These are phyloP conservation scores for Labeo rohita DNA, from an alignment of 2,113 vertebrate species.

Conservation along the genomic window DNA sequence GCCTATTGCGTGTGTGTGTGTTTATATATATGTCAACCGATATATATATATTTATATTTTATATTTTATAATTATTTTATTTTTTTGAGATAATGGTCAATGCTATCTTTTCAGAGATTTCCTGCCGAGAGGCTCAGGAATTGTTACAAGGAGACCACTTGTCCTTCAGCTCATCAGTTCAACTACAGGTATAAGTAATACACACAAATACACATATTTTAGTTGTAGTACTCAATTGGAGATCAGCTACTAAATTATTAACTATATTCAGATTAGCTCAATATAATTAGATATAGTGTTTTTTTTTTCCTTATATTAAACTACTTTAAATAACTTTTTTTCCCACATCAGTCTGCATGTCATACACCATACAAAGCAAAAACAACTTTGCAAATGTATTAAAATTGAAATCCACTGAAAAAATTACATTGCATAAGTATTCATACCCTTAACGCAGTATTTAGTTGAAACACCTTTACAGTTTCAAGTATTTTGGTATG, in stretches of 20 bases:
- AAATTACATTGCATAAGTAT: too few relatives aligned
- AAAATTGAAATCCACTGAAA: too few relatives aligned
- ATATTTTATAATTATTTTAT: background rate
- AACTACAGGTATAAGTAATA: conserved; percentile 61
- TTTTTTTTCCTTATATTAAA: too few relatives aligned
- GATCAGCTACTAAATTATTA: background rate
- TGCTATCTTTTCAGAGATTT: conserved; percentile 72
- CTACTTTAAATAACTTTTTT: too few relatives aligned
- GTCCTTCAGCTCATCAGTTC: conserved; percentile 76
- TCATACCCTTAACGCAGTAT: too few relatives aligned
- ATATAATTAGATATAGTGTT: background rate
- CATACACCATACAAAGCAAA: too few relatives aligned
- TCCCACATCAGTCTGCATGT: too few relatives aligned
- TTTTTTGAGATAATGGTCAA: conserved; percentile 26
- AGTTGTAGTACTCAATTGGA: background rate
- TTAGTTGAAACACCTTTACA: too few relatives aligned
- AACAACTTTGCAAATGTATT: too few relatives aligned
- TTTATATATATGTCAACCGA: too few relatives aligned
- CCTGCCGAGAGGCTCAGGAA: conserved; percentile 80
- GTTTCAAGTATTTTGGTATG: too few relatives aligned
- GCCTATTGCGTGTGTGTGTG: background rate
- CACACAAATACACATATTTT: background rate
- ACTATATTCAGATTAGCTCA: background rate
- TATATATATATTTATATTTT: too few relatives aligned
- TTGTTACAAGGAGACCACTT: conserved; percentile 78